These are phyloP conservation scores for Eupithecia subumbrata DNA, from an alignment of 2,888 invertebrate genomes.

Conservation along the genomic window DNA sequence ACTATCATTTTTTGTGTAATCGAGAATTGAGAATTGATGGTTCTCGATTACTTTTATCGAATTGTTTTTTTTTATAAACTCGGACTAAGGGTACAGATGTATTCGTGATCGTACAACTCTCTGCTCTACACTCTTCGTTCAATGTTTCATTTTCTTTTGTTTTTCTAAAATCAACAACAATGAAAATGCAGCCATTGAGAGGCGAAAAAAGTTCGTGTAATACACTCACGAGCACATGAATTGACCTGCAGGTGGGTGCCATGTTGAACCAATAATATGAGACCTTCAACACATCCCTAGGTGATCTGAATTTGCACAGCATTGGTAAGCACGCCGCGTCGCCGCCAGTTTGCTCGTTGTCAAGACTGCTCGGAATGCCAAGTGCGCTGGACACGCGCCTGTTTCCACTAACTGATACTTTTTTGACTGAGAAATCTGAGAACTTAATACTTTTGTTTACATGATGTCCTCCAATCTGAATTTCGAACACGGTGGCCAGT, in stretches of 20 bases:
- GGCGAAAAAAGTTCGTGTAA: neutral
- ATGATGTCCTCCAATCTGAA: neutral
- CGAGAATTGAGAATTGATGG: no score
- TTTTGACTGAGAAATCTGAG: neutral
- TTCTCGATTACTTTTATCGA: no score
- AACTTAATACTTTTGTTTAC: neutral
- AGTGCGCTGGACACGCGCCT: constrained; percentile 7
- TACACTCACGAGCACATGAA: neutral
- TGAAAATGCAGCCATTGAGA: neutral
- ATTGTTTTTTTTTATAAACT: no score
- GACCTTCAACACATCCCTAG: constrained; percentile 21
- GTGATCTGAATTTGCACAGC: constrained; percentile 28
- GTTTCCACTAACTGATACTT: constrained; percentile 9
- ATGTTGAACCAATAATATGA: constrained; percentile 23
- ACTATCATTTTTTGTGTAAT: no score
- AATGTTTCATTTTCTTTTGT: neutral
- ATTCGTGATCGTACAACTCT: neutral
- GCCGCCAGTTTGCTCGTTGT: constrained; percentile 45
- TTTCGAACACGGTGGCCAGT: no score
- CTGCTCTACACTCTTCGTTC: neutral
- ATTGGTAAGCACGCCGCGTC: constrained; percentile 36
- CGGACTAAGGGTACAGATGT: neutral
- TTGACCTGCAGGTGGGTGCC: neutral
- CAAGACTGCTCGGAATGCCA: constrained; percentile 38
- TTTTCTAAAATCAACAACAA: neutral